Conservation (phyloP, 2,888 invertebrate species). For the Latrodectus elegans region DNA sequence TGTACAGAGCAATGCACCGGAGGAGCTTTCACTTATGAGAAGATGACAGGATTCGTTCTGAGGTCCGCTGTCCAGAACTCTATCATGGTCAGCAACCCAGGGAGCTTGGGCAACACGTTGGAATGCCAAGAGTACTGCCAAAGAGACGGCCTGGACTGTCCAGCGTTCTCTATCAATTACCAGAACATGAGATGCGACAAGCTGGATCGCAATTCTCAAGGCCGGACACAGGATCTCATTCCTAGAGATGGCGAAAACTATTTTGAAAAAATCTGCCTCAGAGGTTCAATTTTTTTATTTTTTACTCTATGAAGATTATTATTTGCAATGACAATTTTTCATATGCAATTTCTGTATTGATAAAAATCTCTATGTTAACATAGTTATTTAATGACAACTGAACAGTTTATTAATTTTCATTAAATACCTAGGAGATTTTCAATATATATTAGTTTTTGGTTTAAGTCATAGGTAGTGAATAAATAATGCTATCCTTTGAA, state of each 20-base stretch:
- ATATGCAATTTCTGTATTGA: too few relatives aligned
- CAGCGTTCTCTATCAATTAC: constrained; percentile 76
- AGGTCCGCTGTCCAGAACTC: constrained; percentile 75
- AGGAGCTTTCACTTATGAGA: constrained; percentile 76
- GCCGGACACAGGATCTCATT: constrained; percentile 74
- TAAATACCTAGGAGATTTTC: too few relatives aligned
- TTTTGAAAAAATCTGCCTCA: constrained; percentile 76
- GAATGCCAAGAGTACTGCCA: constrained; percentile 74
- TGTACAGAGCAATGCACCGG: constrained; percentile 75
- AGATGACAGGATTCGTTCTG: constrained; percentile 76
- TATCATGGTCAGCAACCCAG: constrained; percentile 72
- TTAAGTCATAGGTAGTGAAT: too few relatives aligned
- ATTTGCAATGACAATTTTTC: too few relatives aligned
- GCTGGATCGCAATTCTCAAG: constrained; percentile 76
- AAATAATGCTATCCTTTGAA: too few relatives aligned
- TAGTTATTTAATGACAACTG: too few relatives aligned
- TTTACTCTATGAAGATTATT: too few relatives aligned
- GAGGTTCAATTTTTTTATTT: constrained; percentile 72
- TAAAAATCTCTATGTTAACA: too few relatives aligned
- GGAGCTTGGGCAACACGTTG: constrained; percentile 71
- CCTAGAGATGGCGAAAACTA: constrained; percentile 75
- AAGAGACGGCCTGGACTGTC: constrained; percentile 75
- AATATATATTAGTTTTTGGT: too few relatives aligned
- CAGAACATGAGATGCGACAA: constrained; percentile 76
- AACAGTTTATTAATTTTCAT: too few relatives aligned